These are phyloP conservation scores for Zosterops hypoxanthus DNA, from an alignment of 2,113 vertebrate genomes.

Conservation along the genomic window DNA sequence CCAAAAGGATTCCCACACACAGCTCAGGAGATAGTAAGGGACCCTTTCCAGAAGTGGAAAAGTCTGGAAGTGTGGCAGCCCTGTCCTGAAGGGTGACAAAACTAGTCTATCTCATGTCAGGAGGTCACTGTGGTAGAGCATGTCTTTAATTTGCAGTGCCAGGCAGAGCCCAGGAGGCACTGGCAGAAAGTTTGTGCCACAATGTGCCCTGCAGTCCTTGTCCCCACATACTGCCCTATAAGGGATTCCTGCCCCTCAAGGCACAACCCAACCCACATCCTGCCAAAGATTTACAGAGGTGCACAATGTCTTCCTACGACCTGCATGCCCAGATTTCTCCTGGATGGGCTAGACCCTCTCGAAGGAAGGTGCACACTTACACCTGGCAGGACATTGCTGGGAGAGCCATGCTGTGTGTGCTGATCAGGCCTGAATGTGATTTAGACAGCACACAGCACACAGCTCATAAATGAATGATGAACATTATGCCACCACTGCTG, in stretches of 20 bases:
- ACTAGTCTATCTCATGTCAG: not conserved
- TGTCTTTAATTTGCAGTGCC: not conserved
- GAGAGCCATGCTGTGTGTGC: not conserved
- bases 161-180: not conserved
- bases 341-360: not conserved
- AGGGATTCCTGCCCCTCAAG: not conserved
- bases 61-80: not conserved
- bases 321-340: not conserved
- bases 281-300: not conserved
- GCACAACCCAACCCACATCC: not conserved
- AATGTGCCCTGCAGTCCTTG: fast-evolving
- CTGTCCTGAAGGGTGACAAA: not conserved
- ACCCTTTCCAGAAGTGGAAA: not conserved
- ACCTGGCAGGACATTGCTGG: not conserved
- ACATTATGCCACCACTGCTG: not conserved
- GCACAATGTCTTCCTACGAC: not conserved
- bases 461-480: not conserved
- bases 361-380: not conserved
- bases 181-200: not conserved
- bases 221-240: not conserved
- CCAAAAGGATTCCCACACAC: not conserved
- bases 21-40: not conserved
- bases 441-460: not conserved
- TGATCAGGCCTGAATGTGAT: not conserved
- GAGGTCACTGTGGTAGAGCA: not conserved